These are phyloP conservation scores for Lasaia peninsularis DNA, from an alignment of 1,140 invertebrate genomes.

Conservation along the genomic window DNA sequence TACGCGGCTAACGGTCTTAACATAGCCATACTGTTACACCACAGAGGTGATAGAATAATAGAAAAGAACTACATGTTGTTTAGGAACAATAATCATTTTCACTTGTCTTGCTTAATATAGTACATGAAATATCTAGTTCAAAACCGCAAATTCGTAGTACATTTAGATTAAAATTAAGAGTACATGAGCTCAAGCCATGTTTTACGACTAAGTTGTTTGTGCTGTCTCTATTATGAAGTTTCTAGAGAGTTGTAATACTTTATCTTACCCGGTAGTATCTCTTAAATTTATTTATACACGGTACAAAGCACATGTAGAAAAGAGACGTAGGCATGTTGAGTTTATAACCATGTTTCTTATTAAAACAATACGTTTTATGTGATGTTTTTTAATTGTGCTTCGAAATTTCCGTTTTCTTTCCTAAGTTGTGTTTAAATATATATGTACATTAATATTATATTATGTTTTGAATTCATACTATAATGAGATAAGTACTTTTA, in stretches of 20 bases:
- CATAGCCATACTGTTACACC: too few species aligned
- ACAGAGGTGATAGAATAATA: too few species aligned
- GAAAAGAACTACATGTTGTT: too few species aligned
- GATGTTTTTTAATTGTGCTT: slow-evolving; percentile 4
- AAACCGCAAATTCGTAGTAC: slow-evolving; percentile 7
- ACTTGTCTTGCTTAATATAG: neutral
- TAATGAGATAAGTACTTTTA: too few species aligned
- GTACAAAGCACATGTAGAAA: neutral
- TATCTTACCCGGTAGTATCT: slow-evolving; percentile 5
- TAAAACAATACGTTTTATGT: neutral
- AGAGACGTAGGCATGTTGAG: neutral
- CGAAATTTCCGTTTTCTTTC: slow-evolving; percentile 14
- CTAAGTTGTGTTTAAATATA: slow-evolving; percentile 2
- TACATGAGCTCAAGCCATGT: slow-evolving; percentile 8
- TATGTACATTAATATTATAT: too few species aligned
- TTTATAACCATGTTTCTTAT: neutral
- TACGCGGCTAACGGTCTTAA: too few species aligned
- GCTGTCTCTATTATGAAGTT: slow-evolving; percentile 11
- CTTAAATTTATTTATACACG: slow-evolving; percentile 10
- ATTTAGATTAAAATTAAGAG: slow-evolving; percentile 7
- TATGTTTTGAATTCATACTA: too few species aligned
- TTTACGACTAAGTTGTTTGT: slow-evolving; percentile 11
- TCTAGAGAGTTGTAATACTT: slow-evolving; percentile 11
- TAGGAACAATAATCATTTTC: neutral
- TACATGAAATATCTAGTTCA: neutral